Conservation (phyloP, 2,888 invertebrate species). For the Liopterus haemorrhoidalis region DNA sequence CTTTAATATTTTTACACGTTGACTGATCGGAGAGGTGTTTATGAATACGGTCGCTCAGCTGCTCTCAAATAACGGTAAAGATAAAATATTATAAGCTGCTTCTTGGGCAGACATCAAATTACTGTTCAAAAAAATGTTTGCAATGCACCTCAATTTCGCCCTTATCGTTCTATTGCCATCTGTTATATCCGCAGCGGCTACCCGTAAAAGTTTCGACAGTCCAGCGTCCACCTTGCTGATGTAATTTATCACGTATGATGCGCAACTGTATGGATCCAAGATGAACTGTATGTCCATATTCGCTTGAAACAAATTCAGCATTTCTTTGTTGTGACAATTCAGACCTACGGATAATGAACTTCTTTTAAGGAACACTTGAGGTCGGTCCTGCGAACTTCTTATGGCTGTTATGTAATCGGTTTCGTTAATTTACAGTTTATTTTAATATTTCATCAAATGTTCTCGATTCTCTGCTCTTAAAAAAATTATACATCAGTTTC, state of each 20-base stretch:
- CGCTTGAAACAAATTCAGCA: constrained; percentile 30
- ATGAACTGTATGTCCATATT: constrained; percentile 32
- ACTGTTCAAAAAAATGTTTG: constrained; percentile 28
- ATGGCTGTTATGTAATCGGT: constrained; percentile 27
- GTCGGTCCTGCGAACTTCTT: constrained; percentile 22
- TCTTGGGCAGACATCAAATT: constrained; percentile 32
- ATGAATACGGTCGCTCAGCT: constrained; percentile 27
- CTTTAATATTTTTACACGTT: constrained; percentile 27
- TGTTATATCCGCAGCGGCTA: constrained; percentile 26
- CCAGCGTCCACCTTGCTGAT: constrained; percentile 33
- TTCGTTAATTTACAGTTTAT: no score
- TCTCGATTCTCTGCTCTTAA: no score
- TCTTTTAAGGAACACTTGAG: constrained; percentile 28
- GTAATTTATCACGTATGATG: constrained; percentile 33
- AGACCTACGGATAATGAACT: constrained; percentile 26
- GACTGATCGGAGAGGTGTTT: constrained; percentile 21
- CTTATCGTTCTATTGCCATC: constrained; percentile 7
- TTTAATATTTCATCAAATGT: no score
- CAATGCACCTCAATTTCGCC: constrained; percentile 14
- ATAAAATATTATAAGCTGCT: constrained; percentile 29
- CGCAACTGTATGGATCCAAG: constrained; percentile 29
- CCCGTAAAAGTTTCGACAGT: constrained; percentile 31
- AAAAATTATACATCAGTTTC: no score
- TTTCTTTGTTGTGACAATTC: constrained; percentile 30
- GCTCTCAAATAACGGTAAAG: constrained; percentile 27